phyloP scores from a whole-genome alignment of 2,113 vertebrate genomes.

The Aviceda subcristata region DNA sequence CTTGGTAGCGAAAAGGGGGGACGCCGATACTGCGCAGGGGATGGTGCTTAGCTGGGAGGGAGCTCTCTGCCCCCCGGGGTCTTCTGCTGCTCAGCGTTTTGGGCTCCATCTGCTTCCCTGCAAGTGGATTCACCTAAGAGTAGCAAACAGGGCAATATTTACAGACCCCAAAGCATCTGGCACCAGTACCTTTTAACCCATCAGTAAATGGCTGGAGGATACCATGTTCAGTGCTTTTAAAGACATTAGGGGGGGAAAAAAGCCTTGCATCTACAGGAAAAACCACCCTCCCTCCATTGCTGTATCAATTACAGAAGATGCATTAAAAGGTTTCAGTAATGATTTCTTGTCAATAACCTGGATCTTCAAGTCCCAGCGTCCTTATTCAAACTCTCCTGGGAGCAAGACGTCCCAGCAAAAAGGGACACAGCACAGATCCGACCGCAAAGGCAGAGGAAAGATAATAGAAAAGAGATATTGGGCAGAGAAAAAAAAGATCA shows the following conservation, averaged over 20 bases:
- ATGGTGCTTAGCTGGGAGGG: not conserved
- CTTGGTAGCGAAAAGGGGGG: not conserved
- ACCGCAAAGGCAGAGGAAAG: not conserved
- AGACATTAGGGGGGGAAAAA: not conserved
- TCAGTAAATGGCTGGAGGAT: not conserved
- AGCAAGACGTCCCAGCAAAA: not conserved
- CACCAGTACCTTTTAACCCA: not conserved
- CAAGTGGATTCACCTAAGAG: not conserved
- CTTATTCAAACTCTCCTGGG: not conserved
- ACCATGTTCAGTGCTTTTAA: not conserved
- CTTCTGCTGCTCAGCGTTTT: not conserved
- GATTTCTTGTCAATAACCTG: constrained; percentile 47
- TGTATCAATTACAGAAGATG: constrained; percentile 28
- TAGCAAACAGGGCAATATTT: not conserved
- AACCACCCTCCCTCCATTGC: not conserved
- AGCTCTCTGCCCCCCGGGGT: not conserved
- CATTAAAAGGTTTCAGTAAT: constrained; percentile 38
- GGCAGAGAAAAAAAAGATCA: not conserved
- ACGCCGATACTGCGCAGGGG: rapidly evolving
- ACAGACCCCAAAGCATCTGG: not conserved
- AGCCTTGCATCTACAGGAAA: not conserved
- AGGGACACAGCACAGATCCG: not conserved
- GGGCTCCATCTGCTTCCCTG: not conserved
- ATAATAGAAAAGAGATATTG: not conserved
- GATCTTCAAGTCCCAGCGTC: not conserved